Conservation (phyloP, 2,888 invertebrate species). For the Amphipyra tragopoginis region DNA sequence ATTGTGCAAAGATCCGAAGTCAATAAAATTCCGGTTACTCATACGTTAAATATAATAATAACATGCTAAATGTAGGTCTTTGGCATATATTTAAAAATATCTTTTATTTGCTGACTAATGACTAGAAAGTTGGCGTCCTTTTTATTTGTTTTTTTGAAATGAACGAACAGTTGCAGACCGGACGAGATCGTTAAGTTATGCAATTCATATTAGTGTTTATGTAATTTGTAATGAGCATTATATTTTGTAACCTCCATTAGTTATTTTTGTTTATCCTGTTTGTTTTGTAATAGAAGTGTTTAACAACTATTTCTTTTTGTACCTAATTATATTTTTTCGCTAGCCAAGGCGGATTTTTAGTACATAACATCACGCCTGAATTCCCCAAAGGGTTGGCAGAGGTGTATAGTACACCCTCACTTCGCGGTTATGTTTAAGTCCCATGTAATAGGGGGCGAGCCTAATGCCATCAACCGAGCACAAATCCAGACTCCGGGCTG, state of each 20-base stretch:
- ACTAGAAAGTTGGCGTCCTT: constrained; percentile 49
- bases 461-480: too few relatives aligned
- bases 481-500: too few relatives aligned
- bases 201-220: constrained; percentile 42
- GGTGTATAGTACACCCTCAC: too few relatives aligned
- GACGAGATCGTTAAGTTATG: constrained; percentile 21
- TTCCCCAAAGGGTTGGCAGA: too few relatives aligned
- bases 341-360: too few relatives aligned
- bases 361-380: too few relatives aligned
- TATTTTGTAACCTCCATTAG: constrained; percentile 9
- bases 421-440: too few relatives aligned
- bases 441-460: too few relatives aligned
- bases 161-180: constrained; percentile 5
- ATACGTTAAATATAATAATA: constrained; percentile 9
- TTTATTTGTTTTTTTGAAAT: constrained; percentile 13
- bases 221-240: constrained; percentile 32
- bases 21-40: constrained; percentile 19
- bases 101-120: constrained; percentile 19
- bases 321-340: too few relatives aligned
- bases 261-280: constrained; percentile 31
- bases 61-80: constrained; percentile 17
- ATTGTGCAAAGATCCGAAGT: constrained; percentile 41
- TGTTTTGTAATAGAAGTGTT: too few relatives aligned
- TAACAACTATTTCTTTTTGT: constrained; percentile 6
- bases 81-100: constrained; percentile 31